Percentiles rank a stretch among this genome's conserved stretches.
Evolutionary conservation across 2,797 vertebrate genomes (phyloP).

Genomic region (Melanotaenia pygmaea): DNA sequence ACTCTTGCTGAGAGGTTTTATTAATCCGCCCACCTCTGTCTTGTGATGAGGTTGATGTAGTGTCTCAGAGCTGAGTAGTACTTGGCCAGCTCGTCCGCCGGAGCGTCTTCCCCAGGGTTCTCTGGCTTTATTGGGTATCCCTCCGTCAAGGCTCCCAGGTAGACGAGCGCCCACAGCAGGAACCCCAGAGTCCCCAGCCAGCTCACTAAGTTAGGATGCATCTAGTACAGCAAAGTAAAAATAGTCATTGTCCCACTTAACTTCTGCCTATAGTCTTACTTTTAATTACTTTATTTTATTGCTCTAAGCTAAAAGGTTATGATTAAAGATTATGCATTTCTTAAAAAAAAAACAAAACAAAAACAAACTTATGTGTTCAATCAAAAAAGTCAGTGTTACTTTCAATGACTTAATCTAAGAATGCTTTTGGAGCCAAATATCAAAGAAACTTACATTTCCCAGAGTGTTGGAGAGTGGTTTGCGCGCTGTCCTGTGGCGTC

Average conservation of each 20-base stretch:
- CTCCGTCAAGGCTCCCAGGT: slow-evolving; percentile 90
- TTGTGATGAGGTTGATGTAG: slow-evolving; percentile 98
- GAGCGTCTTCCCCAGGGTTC: slow-evolving; percentile 94
- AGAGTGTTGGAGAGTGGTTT: slow-evolving; percentile 36
- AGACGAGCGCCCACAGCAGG: slow-evolving; percentile 89
- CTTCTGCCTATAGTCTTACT: background rate
- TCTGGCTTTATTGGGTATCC: slow-evolving; percentile 97
- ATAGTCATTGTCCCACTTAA: background rate
- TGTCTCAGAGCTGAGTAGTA: slow-evolving; percentile 97
- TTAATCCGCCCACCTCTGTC: slow-evolving; percentile 89
- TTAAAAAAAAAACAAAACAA: background rate
- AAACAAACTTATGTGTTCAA: background rate
- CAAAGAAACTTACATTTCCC: slow-evolving; percentile 68
- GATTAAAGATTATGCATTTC: background rate
- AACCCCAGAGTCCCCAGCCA: slow-evolving; percentile 89
- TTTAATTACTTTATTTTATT: background rate
- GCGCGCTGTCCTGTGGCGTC: slow-evolving; percentile 48
- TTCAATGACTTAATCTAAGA: background rate
- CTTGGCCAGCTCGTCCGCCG: slow-evolving; percentile 95
- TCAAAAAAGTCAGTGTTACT: background rate
- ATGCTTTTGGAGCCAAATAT: background rate
- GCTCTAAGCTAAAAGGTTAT: background rate
- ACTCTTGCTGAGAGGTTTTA: slow-evolving; percentile 1
- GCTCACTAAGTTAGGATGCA: slow-evolving; percentile 89
- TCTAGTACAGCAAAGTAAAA: slow-evolving; percentile 72